Percentiles rank a stretch among this genome's conserved stretches.
phyloP scores from a whole-genome alignment of 53 echinoderm and acorn worm genomes.

The Echinometra lucunter region DNA sequence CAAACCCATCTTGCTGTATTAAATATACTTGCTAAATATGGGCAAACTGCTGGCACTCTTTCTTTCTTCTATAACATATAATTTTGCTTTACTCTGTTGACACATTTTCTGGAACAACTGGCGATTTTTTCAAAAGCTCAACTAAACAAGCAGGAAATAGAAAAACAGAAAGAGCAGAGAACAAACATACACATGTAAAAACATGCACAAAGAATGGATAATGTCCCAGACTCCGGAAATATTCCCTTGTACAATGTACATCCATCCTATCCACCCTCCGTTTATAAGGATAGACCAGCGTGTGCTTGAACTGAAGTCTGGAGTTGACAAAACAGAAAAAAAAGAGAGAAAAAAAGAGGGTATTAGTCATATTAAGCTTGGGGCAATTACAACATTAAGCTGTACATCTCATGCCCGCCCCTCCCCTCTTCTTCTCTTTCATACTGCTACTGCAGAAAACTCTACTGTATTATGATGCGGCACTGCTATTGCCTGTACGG shows the following conservation, averaged over 20 bases:
- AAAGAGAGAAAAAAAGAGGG: not conserved
- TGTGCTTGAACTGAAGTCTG: not conserved
- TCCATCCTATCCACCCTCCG: not conserved
- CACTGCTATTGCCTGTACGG: not conserved
- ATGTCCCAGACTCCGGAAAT: not conserved
- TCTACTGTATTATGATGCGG: not conserved
- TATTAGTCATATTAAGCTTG: conserved; percentile 17
- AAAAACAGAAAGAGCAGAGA: no score
- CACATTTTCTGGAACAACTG: not conserved
- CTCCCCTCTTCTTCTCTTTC: not conserved
- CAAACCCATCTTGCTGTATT: not conserved
- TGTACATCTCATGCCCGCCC: not conserved
- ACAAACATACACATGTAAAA: no score
- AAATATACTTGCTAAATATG: not conserved
- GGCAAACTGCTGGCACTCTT: not conserved
- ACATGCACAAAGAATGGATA: not conserved
- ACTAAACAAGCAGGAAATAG: no score
- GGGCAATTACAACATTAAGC: conserved; percentile 25
- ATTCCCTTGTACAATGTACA: not conserved
- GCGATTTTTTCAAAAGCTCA: no score
- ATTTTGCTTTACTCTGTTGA: not conserved
- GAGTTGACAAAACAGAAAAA: not conserved
- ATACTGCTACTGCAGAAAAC: not conserved
- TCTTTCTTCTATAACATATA: no score
- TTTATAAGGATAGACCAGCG: not conserved